A percentile compares a stretch with the other conserved stretches of the same genome.
Evolutionary conservation across 2,888 invertebrate species (phyloP).

Genomic region (Trachelus stipa): DNA sequence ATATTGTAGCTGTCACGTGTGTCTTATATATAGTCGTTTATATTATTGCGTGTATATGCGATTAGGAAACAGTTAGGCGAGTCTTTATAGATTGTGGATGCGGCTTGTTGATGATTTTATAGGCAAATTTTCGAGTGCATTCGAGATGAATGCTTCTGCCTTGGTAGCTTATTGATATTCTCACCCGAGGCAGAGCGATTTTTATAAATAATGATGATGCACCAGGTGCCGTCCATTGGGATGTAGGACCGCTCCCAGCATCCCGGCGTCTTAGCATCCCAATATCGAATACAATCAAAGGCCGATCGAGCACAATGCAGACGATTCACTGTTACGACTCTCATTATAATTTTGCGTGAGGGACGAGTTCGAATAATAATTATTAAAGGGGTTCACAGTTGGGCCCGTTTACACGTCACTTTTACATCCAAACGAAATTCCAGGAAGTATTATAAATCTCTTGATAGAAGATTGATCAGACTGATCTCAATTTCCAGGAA

Average conservation of each 20-base stretch:
- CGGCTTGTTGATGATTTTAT: background rate
- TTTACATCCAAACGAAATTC: background rate
- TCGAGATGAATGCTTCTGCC: constrained; percentile 12
- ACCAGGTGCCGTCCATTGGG: constrained; percentile 22
- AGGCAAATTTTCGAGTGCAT: constrained; percentile 2
- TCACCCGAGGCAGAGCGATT: constrained; percentile 22
- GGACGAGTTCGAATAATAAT: constrained; percentile 4
- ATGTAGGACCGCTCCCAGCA: constrained; percentile 21
- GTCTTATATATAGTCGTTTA: background rate
- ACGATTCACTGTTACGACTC: constrained; percentile 19
- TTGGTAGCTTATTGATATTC: constrained; percentile 27
- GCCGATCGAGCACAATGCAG: constrained; percentile 21
- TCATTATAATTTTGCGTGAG: constrained; percentile 26
- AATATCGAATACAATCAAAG: constrained; percentile 17
- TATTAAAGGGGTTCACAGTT: background rate
- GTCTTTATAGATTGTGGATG: background rate
- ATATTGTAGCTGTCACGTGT: background rate
- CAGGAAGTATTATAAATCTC: background rate
- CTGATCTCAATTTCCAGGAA: background rate
- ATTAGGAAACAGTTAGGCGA: background rate
- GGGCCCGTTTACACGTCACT: background rate
- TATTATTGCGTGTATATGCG: background rate
- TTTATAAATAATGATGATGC: constrained; percentile 26
- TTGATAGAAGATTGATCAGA: background rate
- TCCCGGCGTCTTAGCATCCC: constrained; percentile 9